A percentile compares a stretch with the other conserved stretches of the same genome.
Evolutionary conservation across 2,888 invertebrate species (phyloP).

Genomic region (Oligia latruncula): DNA sequence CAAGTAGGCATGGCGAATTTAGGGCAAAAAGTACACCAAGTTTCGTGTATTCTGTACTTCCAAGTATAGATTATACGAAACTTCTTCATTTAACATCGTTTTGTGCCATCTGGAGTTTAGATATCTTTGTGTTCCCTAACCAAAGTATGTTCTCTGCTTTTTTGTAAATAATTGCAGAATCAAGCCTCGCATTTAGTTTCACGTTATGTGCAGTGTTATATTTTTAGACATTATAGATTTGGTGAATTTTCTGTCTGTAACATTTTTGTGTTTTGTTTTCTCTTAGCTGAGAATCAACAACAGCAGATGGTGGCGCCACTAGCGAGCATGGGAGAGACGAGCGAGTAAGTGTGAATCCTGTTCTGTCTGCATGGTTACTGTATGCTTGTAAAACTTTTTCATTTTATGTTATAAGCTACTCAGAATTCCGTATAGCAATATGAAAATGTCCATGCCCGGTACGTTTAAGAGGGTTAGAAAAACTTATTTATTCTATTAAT

Average conservation of each 20-base stretch:
- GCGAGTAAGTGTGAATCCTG: conserved; percentile 90
- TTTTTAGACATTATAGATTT: neutral
- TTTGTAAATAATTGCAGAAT: conserved; percentile 31
- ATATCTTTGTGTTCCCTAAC: neutral
- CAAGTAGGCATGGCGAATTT: neutral
- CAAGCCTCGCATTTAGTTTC: conserved; percentile 10
- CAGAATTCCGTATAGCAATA: conserved; percentile 41
- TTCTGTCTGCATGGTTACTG: conserved; percentile 26
- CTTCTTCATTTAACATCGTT: neutral
- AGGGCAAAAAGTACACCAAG: neutral
- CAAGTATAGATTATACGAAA: neutral
- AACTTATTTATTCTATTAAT: neutral
- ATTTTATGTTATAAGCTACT: conserved; percentile 36
- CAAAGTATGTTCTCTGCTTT: conserved; percentile 10
- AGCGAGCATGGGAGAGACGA: conserved; percentile 91
- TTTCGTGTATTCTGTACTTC: neutral
- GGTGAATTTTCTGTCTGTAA: neutral
- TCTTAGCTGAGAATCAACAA: conserved; percentile 85
- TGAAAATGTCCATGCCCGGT: neutral
- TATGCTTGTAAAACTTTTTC: conserved; percentile 36
- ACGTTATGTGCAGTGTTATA: neutral
- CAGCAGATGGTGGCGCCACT: conserved; percentile 90
- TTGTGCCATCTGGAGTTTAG: neutral
- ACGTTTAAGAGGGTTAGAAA: neutral
- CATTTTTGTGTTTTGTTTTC: conserved; percentile 13